phyloP scores from a whole-genome alignment of 2,113 vertebrate genomes.

The Tor tambroides region DNA sequence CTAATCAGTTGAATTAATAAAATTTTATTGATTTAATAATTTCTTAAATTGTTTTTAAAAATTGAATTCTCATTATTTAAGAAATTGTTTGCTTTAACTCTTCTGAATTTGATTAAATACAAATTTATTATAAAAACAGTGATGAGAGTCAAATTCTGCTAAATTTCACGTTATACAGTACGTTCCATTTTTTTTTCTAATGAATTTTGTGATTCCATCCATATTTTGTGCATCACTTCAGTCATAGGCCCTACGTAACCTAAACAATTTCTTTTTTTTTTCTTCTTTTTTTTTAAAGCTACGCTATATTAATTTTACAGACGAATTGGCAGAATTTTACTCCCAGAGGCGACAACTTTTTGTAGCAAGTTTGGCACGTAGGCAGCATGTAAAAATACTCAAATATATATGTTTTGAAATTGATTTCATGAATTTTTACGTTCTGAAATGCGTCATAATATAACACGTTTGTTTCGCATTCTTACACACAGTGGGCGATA shows the following conservation, averaged over 20 bases:
- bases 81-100: no score
- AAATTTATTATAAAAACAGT: no score
- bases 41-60: no score
- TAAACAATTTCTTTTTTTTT: background rate
- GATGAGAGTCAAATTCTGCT: background rate
- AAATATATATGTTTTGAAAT: background rate
- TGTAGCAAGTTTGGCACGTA: background rate
- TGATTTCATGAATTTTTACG: background rate
- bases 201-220: background rate
- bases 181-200: background rate
- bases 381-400: background rate
- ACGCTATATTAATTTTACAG: background rate
- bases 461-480: background rate
- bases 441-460: background rate
- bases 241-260: no score
- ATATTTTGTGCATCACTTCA: background rate
- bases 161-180: background rate
- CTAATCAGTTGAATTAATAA: no score
- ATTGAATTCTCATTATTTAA: no score
- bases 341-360: no score
- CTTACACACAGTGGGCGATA: background rate
- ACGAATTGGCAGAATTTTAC: no score
- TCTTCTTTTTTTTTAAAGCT: no score
- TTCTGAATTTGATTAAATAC: no score
- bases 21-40: no score